Conservation (phyloP, 2,888 invertebrate species). For the Apotomis turbidana region DNA sequence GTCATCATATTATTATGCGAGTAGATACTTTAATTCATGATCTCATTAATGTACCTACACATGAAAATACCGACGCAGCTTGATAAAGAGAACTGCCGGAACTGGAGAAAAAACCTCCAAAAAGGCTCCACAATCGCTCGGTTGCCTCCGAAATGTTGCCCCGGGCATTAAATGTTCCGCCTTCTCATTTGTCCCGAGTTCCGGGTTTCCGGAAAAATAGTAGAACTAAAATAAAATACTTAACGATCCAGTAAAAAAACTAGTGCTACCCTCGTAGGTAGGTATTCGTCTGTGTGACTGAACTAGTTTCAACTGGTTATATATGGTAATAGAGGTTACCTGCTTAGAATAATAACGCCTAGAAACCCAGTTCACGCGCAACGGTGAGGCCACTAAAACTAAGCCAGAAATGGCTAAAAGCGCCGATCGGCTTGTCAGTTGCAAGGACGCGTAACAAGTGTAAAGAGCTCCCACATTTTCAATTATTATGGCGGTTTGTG, state of each 20-base stretch:
- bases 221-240: conserved; percentile 18
- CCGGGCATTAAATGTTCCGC: conserved; percentile 15
- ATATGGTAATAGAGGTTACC: too few relatives aligned
- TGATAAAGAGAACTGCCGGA: background rate
- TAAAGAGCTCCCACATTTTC: too few relatives aligned
- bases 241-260: conserved; percentile 2
- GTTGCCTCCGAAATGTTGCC: conserved; percentile 12
- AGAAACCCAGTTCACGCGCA: too few relatives aligned
- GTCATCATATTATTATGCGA: too few relatives aligned
- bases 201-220: background rate
- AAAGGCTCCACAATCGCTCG: conserved; percentile 3
- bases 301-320: background rate
- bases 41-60: background rate
- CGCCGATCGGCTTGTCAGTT: too few relatives aligned
- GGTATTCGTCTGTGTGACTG: background rate
- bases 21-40: too few relatives aligned
- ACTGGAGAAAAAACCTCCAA: background rate
- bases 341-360: too few relatives aligned
- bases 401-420: too few relatives aligned
- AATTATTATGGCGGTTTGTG: too few relatives aligned
- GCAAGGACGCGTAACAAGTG: too few relatives aligned
- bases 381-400: too few relatives aligned
- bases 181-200: conserved; percentile 26
- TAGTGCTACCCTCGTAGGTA: background rate
- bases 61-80: background rate